Evolutionary conservation across 1,140 invertebrate species (phyloP).

Genomic region (Triops cancriformis): DNA sequence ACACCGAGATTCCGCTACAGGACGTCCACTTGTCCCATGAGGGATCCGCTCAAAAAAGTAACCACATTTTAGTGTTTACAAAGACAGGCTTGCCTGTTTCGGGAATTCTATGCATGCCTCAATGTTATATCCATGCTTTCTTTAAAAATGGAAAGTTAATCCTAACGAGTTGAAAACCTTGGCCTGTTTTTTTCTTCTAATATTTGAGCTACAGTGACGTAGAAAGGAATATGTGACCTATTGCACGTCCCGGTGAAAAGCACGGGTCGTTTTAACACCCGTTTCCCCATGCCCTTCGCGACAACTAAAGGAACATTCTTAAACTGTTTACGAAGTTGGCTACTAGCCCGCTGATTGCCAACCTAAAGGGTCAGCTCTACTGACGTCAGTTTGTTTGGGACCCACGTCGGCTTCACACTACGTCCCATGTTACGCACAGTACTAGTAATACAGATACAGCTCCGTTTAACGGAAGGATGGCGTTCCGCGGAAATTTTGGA

Average conservation of each 20-base stretch:
- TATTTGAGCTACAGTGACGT: background rate
- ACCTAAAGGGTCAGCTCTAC: background rate
- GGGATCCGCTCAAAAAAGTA: background rate
- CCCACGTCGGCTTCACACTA: background rate
- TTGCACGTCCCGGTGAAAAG: background rate
- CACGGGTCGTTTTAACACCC: background rate
- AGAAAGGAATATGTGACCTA: background rate
- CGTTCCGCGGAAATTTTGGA: too few species aligned
- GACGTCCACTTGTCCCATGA: background rate
- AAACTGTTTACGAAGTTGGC: constrained; percentile 13
- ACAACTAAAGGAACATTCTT: background rate
- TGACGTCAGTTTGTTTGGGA: constrained; percentile 8
- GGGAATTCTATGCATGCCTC: too few species aligned
- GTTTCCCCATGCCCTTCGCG: background rate
- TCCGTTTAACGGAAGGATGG: too few species aligned
- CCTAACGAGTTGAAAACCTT: background rate
- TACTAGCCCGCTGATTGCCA: background rate
- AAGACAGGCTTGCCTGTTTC: background rate
- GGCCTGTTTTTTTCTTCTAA: background rate
- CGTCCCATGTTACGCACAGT: background rate
- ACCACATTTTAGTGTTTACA: background rate
- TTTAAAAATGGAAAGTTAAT: background rate
- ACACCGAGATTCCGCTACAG: background rate
- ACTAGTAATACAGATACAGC: background rate
- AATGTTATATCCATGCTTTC: background rate